Percentiles rank a stretch among this genome's conserved stretches.
These are phyloP conservation scores for Corynorhinus townsendii DNA, from an alignment of 2,113 vertebrate species.

Conservation along the genomic window DNA sequence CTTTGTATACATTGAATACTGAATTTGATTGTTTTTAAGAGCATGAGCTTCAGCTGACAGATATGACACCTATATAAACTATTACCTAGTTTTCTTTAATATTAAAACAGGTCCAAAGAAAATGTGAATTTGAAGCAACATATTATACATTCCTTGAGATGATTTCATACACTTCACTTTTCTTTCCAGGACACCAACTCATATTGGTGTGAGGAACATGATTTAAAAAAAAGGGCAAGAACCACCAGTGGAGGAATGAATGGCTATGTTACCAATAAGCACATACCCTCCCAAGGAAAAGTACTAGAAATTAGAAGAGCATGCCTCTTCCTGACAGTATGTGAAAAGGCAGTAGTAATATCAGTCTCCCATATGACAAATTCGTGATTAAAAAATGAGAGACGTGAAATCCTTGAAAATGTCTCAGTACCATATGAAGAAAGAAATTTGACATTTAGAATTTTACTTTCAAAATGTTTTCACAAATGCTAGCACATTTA, in stretches of 20 bases:
- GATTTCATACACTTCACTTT: not conserved
- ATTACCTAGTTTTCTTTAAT: not conserved
- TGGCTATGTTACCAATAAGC: not conserved
- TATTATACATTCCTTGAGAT: not conserved
- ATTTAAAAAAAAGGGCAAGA: not conserved
- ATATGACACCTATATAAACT: not conserved
- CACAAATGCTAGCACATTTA: not conserved
- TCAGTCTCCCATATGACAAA: not conserved
- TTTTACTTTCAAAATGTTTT: not conserved
- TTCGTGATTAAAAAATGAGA: not conserved
- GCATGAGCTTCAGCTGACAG: not conserved
- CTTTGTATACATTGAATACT: not conserved
- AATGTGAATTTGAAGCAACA: not conserved
- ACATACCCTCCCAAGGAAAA: fast-evolving
- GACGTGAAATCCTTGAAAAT: not conserved
- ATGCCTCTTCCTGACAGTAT: not conserved
- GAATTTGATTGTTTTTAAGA: not conserved
- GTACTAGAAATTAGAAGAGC: not conserved
- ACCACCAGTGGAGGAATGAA: not conserved
- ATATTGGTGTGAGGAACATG: not conserved
- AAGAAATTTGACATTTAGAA: not conserved
- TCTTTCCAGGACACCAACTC: not conserved
- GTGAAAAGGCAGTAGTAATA: not conserved
- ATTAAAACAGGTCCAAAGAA: not conserved
- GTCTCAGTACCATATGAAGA: not conserved